These are phyloP conservation scores for Drosophila triauraria DNA, from an alignment of 1,140 invertebrate genomes.

Conservation along the genomic window DNA sequence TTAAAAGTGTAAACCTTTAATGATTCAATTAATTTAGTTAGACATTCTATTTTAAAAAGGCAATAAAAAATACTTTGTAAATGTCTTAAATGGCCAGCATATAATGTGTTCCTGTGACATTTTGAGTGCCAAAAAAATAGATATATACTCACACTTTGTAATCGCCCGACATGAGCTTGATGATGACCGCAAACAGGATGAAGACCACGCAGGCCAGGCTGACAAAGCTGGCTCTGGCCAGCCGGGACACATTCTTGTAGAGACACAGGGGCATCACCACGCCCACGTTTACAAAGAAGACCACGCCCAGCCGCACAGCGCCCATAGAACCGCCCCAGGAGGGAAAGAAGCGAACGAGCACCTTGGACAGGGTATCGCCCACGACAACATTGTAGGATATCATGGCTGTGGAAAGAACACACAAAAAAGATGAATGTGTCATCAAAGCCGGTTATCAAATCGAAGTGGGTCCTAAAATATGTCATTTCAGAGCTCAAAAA, in stretches of 20 bases:
- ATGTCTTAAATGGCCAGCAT: neutral
- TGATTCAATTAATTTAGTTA: neutral
- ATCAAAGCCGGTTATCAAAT: constrained; percentile 11
- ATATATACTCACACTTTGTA: constrained; percentile 83
- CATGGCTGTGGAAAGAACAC: constrained; percentile 89
- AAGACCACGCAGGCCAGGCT: constrained; percentile 91
- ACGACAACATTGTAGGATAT: constrained; percentile 96
- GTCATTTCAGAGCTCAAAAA: neutral
- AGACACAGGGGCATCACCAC: constrained; percentile 93
- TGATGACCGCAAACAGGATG: constrained; percentile 89
- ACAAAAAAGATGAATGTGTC: constrained; percentile 6
- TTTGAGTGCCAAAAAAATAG: neutral
- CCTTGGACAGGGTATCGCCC: constrained; percentile 95
- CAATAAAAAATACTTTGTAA: neutral
- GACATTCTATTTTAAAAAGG: neutral
- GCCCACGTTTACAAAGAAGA: constrained; percentile 90
- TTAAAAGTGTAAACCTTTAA: neutral
- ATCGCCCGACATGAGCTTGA: constrained; percentile 87
- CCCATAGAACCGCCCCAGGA: constrained; percentile 86
- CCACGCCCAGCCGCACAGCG: constrained; percentile 90
- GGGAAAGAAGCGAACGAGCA: constrained; percentile 88
- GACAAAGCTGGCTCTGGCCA: constrained; percentile 93
- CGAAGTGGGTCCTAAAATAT: constrained; percentile 15
- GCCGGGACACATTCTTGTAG: constrained; percentile 91
- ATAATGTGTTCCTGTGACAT: neutral